phyloP scores from a whole-genome alignment of 2,797 vertebrate species.

The Acomys russatus region DNA sequence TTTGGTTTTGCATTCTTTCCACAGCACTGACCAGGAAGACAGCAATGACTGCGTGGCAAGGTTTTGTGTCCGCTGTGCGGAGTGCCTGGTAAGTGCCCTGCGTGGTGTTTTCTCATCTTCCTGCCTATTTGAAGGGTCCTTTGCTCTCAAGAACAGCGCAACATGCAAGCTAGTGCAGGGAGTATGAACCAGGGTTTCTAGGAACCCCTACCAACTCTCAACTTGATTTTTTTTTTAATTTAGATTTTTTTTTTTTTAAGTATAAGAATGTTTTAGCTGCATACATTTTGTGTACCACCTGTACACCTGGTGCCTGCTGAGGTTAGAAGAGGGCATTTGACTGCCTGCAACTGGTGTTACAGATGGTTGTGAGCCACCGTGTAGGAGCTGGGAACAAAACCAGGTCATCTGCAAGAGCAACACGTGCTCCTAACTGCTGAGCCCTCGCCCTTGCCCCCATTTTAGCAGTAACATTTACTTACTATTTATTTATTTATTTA shows the following conservation, averaged over 20 bases:
- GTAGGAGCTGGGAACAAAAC: not conserved
- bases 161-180: not conserved
- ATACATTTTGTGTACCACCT: not conserved
- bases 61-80: slow-evolving; percentile 83
- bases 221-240: not conserved
- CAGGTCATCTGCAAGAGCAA: not conserved
- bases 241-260: not conserved
- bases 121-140: not conserved
- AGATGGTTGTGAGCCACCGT: not conserved
- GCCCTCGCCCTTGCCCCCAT: not conserved
- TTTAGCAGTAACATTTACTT: not conserved
- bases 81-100: slow-evolving; percentile 86
- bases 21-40: slow-evolving; percentile 84
- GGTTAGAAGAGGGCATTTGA: not conserved
- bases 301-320: not conserved
- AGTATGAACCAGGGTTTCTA: not conserved
- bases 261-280: not conserved
- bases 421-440: not conserved
- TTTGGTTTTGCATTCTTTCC: slow-evolving; percentile 15
- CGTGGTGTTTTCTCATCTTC: not conserved
- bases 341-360: not conserved
- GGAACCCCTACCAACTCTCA: not conserved
- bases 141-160: not conserved
- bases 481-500: too few relatives aligned
- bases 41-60: slow-evolving; percentile 48